A percentile compares a stretch with the other conserved stretches of the same genome.
phyloP scores from a whole-genome alignment of 2,888 invertebrate species.

The Chironomus tentans region DNA sequence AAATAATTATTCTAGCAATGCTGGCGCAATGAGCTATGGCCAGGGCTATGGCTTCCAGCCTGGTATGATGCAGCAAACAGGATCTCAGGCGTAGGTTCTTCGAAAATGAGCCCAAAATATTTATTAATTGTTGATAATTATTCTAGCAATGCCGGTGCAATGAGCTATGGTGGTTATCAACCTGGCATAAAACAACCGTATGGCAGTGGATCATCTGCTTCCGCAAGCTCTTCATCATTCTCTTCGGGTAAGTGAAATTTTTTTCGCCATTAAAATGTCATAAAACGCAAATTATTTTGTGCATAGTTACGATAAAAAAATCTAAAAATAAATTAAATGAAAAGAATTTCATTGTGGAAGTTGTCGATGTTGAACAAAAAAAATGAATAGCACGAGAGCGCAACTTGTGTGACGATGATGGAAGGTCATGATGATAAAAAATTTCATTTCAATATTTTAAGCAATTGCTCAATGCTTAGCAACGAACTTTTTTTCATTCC shows the following conservation, averaged over 20 bases:
- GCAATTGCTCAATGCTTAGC: too few relatives aligned
- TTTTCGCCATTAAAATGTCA: not conserved
- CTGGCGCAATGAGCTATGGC: not conserved
- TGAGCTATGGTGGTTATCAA: not conserved
- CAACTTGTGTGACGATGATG: not conserved
- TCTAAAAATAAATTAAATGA: conserved; percentile 11
- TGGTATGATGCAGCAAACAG: not conserved
- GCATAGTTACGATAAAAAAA: conserved; percentile 4
- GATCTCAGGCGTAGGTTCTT: not conserved
- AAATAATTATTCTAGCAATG: not conserved
- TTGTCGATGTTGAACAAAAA: not conserved
- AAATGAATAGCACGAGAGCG: not conserved
- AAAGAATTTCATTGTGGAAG: not conserved
- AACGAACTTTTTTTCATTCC: too few relatives aligned
- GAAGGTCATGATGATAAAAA: not conserved
- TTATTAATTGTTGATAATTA: too few relatives aligned
- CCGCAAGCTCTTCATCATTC: conserved; percentile 3
- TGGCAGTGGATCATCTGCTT: not conserved
- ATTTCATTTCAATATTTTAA: too few relatives aligned
- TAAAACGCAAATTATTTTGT: conserved; percentile 3
- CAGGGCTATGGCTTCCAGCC: not conserved
- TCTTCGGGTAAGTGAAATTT: conserved; percentile 11
- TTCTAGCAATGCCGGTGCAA: not conserved
- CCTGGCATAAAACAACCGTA: not conserved
- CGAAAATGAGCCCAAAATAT: too few relatives aligned